A percentile compares a stretch with the other conserved stretches of the same genome.
Conservation (phyloP, 2,113 vertebrate species). For the Zingel zingel region DNA sequence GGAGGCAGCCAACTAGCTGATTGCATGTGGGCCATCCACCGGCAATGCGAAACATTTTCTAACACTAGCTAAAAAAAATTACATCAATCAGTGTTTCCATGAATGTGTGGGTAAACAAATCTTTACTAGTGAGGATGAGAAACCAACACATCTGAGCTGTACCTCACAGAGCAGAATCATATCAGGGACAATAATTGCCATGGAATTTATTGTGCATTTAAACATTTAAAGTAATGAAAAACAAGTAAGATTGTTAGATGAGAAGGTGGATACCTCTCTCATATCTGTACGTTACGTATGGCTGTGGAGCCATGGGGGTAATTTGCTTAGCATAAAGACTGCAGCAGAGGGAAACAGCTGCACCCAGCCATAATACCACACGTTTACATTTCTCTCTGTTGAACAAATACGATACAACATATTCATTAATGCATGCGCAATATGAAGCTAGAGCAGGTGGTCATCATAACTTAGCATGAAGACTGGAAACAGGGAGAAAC, state of each 20-base stretch:
- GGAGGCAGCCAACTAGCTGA: slow-evolving; percentile 47
- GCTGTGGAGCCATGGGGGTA: background rate
- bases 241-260: background rate
- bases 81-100: slow-evolving; percentile 22
- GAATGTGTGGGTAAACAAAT: slow-evolving; percentile 10
- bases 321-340: background rate
- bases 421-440: background rate
- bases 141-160: background rate
- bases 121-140: background rate
- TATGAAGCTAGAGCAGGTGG: background rate
- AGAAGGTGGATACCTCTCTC: background rate
- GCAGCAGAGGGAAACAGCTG: background rate
- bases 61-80: background rate
- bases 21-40: slow-evolving; percentile 37
- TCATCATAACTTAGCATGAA: background rate
- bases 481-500: background rate
- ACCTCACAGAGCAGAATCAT: background rate
- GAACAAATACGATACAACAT: background rate
- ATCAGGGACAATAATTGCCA: background rate
- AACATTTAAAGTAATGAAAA: background rate
- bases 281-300: background rate
- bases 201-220: background rate
- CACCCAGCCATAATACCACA: background rate
- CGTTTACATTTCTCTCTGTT: background rate
- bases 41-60: slow-evolving; percentile 26